Evolutionary conservation across 2,113 vertebrate genomes (phyloP).

Genomic region (Galeopterus variegatus): DNA sequence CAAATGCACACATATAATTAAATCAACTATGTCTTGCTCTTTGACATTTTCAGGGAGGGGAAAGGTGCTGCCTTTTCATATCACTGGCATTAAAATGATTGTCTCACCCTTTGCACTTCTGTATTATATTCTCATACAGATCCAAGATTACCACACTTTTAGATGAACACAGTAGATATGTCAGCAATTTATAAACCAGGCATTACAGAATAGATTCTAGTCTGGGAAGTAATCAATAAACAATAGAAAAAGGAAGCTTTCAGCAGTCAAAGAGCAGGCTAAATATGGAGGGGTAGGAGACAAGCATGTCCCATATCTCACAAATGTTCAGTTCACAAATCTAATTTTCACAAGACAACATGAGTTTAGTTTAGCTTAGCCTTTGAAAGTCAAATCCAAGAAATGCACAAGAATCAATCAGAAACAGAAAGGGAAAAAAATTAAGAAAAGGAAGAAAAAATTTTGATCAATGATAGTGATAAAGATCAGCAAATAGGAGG

Average conservation of each 20-base stretch:
- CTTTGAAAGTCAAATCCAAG: not conserved
- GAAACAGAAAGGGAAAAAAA: conserved; percentile 29
- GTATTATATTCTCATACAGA: not conserved
- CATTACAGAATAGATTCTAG: conserved; percentile 31
- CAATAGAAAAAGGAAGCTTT: conserved; percentile 4
- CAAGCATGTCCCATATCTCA: not conserved
- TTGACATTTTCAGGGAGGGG: not conserved
- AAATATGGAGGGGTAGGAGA: not conserved
- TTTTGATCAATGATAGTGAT: not conserved
- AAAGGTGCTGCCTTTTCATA: not conserved
- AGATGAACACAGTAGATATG: not conserved
- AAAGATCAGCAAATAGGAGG: not conserved
- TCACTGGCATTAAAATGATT: not conserved
- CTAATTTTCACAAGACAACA: not conserved
- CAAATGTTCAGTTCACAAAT: not conserved
- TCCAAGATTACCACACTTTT: not conserved
- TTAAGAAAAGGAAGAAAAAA: not conserved
- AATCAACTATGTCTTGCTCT: not conserved
- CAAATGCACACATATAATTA: conserved; percentile 23
- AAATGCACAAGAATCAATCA: not conserved
- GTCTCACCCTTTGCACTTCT: not conserved
- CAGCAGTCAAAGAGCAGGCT: not conserved
- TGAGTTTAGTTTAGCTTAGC: not conserved
- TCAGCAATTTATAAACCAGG: not conserved
- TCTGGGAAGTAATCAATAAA: not conserved